Evolutionary conservation across 1,140 invertebrate genomes (phyloP), one percentile per base, ranked within the genome.

Genomic region (Cylas formicarius): DNA sequence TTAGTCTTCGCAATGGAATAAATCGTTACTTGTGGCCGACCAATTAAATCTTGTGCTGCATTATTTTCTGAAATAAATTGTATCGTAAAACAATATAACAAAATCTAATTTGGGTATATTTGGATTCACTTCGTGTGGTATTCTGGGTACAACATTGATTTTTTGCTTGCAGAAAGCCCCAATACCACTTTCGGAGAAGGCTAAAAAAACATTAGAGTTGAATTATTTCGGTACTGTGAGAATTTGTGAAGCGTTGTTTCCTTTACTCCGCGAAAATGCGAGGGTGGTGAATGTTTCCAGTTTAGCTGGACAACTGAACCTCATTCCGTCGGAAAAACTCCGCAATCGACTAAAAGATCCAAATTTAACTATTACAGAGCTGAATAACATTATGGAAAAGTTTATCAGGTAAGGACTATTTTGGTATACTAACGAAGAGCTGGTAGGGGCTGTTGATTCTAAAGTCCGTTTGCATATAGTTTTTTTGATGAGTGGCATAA

Each of bases 231-330:
- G 70, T 10, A 71, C 77, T 1, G 50, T 80, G 8, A 66, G 71
- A 26, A 70, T 78, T 9, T 86, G 80, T 53, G 63, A 80, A 8
- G 65, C 65, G 16, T 56, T 88, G 2, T 82, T 85, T 58, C 82
- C 84, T 6, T 50, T 87, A 4, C 62, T 88, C 3, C 63, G 71
- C 31, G 63, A 73, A 24, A 74, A 80, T 53, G 82, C 78, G 5
- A 72, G 80, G 61, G 80, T 89, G 11, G 77, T 85, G 0, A 82
- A 86, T 64, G 44, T 89, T 0, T 86, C 82, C 0, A 86, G 83
- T 63, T 74, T 72, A 26, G 55, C 52, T 4, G 82, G 82, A 20
- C 75, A 74, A 56, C 58, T 81, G 17, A 67, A 59, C 13, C 60
- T 56, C 37, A 75, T 74, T 56, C 74, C 76, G 5, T 74, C 72